These are phyloP conservation scores for Brachyptera putata DNA, from an alignment of 2,888 invertebrate genomes.

Conservation along the genomic window DNA sequence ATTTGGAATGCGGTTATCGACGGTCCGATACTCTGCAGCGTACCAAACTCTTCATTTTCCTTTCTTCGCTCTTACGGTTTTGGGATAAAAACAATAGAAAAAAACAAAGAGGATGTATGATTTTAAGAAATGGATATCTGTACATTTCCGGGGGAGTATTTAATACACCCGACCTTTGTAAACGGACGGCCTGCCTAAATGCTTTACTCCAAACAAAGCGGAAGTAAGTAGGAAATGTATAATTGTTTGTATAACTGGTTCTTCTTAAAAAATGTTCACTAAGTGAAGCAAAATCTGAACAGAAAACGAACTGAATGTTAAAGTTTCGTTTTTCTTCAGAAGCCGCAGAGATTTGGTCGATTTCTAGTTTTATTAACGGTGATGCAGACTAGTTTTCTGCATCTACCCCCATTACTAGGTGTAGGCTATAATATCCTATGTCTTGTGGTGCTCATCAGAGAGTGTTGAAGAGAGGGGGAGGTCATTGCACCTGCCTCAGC, in stretches of 20 bases:
- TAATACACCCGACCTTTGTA: too few species aligned
- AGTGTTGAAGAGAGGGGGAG: conserved; percentile 6
- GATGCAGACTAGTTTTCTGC: not conserved
- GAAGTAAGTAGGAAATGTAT: too few species aligned
- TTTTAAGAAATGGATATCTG: too few species aligned
- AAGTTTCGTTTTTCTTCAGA: not conserved
- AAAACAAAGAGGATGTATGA: too few species aligned
- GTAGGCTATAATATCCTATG: not conserved
- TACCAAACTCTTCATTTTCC: too few species aligned
- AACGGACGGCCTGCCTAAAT: too few species aligned
- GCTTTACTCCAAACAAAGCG: too few species aligned
- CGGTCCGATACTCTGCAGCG: too few species aligned
- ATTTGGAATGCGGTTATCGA: too few species aligned
- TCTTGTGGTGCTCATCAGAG: not conserved
- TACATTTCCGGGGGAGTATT: too few species aligned
- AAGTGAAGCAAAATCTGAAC: not conserved
- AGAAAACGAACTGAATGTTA: not conserved
- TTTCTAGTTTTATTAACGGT: not conserved
- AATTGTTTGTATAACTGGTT: not conserved
- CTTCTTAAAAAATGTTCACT: not conserved
- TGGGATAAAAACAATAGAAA: too few species aligned
- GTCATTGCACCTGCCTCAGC: conserved; percentile 24
- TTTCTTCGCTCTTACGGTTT: too few species aligned
- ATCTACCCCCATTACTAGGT: not conserved
- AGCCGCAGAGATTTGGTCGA: not conserved